Percentiles rank a stretch among this genome's conserved stretches.
Conservation (phyloP, 2,113 vertebrate species). For the Micronycteris hirsuta region DNA sequence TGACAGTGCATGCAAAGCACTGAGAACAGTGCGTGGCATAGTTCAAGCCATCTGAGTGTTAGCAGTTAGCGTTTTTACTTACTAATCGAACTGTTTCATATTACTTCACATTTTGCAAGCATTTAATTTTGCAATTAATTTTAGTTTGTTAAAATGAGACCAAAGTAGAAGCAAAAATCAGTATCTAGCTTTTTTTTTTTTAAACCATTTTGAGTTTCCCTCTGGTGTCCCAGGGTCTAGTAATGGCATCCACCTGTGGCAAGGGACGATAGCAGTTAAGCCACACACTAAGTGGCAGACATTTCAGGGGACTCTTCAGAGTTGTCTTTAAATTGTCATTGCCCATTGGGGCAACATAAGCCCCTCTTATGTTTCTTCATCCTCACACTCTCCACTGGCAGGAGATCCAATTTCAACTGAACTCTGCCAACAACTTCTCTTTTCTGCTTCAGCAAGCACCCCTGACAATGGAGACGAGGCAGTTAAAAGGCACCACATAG, state of each 20-base stretch:
- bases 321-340: neutral
- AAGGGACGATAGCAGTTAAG: neutral
- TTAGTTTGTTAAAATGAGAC: neutral
- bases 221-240: neutral
- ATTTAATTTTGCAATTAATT: slow-evolving; percentile 1
- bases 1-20: neutral
- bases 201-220: neutral
- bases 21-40: neutral
- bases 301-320: neutral
- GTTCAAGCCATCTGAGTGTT: neutral
- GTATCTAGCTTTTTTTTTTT: neutral
- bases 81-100: neutral
- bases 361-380: neutral
- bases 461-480: neutral
- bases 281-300: neutral
- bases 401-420: neutral
- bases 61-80: neutral
- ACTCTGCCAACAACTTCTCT: neutral
- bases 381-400: neutral
- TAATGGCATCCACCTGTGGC: neutral
- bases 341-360: neutral
- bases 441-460: neutral
- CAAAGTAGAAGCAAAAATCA: neutral
- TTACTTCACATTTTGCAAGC: neutral
- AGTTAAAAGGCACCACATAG: neutral